Evolutionary conservation across 2,113 vertebrate species (phyloP).

Genomic region (Cervus canadensis): DNA sequence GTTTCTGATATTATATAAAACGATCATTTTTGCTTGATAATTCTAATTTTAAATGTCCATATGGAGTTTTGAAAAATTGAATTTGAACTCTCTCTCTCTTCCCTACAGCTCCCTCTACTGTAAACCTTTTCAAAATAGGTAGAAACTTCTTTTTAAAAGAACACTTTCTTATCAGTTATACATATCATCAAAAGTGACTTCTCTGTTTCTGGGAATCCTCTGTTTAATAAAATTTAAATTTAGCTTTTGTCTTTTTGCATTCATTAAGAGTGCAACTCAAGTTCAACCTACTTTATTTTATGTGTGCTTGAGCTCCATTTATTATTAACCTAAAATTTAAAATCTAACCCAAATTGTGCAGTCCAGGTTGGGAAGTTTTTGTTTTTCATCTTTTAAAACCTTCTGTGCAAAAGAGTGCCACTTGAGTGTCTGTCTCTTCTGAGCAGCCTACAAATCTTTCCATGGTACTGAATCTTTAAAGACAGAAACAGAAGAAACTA

Average conservation of each 20-base stretch:
- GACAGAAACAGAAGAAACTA: not conserved
- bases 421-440: not conserved
- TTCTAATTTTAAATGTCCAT: slow-evolving; percentile 35
- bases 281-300: not conserved
- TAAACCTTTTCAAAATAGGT: not conserved
- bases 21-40: not conserved
- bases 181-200: not conserved
- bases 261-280: not conserved
- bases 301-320: not conserved
- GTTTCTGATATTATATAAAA: slow-evolving; percentile 1
- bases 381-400: not conserved
- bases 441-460: not conserved
- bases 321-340: not conserved
- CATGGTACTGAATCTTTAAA: not conserved
- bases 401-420: not conserved
- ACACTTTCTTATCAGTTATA: not conserved
- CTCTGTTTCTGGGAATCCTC: not conserved
- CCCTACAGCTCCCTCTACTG: not conserved
- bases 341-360: not conserved
- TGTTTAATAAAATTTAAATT: slow-evolving; percentile 12
- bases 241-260: not conserved
- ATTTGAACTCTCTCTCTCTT: not conserved
- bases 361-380: not conserved
- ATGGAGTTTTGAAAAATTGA: slow-evolving; percentile 1
- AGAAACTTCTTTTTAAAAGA: not conserved